phyloP scores from a whole-genome alignment of 2,113 vertebrate species.

The Gymnorhina tibicen region DNA sequence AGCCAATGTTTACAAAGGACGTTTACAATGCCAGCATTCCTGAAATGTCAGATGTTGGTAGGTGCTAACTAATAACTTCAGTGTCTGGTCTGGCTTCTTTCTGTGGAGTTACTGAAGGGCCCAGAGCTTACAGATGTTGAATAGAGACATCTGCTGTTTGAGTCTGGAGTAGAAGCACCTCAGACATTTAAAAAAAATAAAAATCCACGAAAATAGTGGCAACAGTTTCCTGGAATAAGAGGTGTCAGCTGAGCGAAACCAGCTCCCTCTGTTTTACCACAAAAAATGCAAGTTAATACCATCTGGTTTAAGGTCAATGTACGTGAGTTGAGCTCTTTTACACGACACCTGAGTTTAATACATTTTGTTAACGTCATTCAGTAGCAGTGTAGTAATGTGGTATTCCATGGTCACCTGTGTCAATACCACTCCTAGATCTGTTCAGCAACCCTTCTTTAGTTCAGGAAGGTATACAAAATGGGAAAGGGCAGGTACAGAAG shows the following conservation, averaged over 20 bases:
- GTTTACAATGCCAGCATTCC: conserved; percentile 86
- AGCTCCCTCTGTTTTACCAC: not conserved
- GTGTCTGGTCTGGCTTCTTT: not conserved
- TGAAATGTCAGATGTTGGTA: conserved; percentile 93
- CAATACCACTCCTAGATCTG: not conserved
- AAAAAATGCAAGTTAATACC: not conserved
- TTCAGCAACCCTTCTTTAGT: not conserved
- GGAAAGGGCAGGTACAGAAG: not conserved
- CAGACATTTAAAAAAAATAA: not conserved
- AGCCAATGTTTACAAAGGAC: conserved; percentile 90
- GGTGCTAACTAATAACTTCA: conserved; percentile 49
- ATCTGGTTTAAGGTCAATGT: not conserved
- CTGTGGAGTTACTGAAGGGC: not conserved
- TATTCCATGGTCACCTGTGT: not conserved
- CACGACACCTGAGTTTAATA: not conserved
- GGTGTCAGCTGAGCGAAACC: not conserved
- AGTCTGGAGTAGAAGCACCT: not conserved
- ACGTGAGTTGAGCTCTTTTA: not conserved
- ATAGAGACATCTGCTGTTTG: not conserved
- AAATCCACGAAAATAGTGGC: not conserved
- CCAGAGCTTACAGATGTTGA: not conserved
- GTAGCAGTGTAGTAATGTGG: not conserved
- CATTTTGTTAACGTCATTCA: not conserved
- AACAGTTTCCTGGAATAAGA: not conserved
- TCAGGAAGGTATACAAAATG: not conserved